Evolutionary conservation across 2,888 invertebrate species (phyloP).

Genomic region (Chrysotoxum bicinctum): DNA sequence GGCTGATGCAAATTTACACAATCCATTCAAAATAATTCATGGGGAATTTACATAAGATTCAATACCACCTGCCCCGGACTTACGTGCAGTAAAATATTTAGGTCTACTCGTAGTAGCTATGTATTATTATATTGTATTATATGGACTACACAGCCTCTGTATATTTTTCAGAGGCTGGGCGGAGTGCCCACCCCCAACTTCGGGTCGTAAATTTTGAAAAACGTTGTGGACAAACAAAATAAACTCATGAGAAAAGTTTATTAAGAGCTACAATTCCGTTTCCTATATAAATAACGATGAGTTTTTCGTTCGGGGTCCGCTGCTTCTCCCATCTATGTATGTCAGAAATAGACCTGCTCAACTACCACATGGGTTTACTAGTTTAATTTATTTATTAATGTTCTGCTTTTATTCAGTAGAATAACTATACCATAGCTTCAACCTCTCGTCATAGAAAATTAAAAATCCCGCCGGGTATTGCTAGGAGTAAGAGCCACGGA

Average conservation of each 20-base stretch:
- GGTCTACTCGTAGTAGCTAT: constrained; percentile 18
- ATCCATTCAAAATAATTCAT: constrained; percentile 66
- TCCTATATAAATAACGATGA: neutral
- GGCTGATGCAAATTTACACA: constrained; percentile 63
- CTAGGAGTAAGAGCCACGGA: too few species aligned
- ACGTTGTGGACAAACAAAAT: neutral
- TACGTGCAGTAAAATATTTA: constrained; percentile 61
- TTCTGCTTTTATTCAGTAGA: neutral
- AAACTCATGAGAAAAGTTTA: constrained; percentile 20
- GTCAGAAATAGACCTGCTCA: neutral
- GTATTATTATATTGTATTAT: neutral
- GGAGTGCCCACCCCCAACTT: constrained; percentile 18
- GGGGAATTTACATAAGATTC: constrained; percentile 66
- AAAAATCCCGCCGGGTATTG: neutral
- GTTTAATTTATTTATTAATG: neutral
- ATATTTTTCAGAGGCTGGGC: neutral
- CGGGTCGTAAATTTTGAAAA: constrained; percentile 13
- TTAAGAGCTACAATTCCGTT: neutral
- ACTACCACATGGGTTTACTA: too few species aligned
- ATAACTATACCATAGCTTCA: neutral
- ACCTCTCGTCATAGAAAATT: neutral
- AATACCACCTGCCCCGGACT: constrained; percentile 63
- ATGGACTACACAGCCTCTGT: constrained; percentile 5
- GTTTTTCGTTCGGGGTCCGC: neutral
- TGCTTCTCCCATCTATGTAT: neutral